These are phyloP conservation scores for Sarcophaga bullata DNA, from an alignment of 1,140 invertebrate species.

Conservation along the genomic window DNA sequence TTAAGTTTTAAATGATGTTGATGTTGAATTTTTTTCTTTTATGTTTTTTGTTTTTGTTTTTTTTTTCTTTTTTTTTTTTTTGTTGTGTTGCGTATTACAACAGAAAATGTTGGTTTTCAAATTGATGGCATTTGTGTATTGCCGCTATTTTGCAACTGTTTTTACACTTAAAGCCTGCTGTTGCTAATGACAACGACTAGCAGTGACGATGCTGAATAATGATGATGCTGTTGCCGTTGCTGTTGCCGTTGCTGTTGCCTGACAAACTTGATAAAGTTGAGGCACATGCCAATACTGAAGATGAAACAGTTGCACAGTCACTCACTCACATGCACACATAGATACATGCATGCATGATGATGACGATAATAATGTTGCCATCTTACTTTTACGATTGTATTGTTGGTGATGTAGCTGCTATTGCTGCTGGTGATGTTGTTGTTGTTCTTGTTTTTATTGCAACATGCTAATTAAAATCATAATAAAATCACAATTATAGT, in stretches of 20 bases:
- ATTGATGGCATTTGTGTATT: background rate
- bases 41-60: background rate
- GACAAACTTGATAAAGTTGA: background rate
- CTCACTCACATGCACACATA: background rate
- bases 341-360: background rate
- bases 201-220: background rate
- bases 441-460: background rate
- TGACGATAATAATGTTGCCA: background rate
- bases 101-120: background rate
- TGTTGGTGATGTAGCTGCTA: no score
- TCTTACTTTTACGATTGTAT: slow-evolving; percentile 5
- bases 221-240: slow-evolving; percentile 1
- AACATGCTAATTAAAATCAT: slow-evolving; percentile 40
- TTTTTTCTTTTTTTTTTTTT: no score
- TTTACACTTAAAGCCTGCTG: background rate
- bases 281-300: no score
- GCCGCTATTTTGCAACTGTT: background rate
- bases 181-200: background rate
- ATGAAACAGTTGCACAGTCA: background rate
- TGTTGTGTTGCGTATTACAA: background rate
- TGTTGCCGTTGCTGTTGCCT: background rate
- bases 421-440: no score
- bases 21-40: no score
- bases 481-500: slow-evolving; percentile 41
- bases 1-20: background rate